Base-by-base conservation (phyloP, 2,888 invertebrate genomes). In the Drosophila fulvimacula region DNA sequence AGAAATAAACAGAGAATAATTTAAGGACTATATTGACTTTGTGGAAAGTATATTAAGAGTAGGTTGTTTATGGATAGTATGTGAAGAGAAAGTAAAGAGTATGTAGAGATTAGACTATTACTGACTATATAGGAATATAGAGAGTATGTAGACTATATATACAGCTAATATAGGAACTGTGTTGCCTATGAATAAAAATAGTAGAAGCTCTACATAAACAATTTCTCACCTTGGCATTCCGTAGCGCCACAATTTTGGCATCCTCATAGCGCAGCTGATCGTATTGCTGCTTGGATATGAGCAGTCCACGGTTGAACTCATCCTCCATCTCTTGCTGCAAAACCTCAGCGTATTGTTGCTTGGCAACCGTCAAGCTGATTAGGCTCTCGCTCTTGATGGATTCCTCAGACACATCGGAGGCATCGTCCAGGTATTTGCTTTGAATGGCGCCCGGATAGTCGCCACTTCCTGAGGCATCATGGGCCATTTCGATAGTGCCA, bases 251-350 rank as follows among this genome's bases (percentile, higher is more conserved):
- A 39, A 95, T 93, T 64, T 93, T 91, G 0, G 94, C 93, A 73
- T 93, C 93, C 80, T 94, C 94, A 75, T 94, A 95, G 76, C 94
- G 93, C 52, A 94, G 86, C 58, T 92, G 92, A 56, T 93, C 93
- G 76, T 92, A 94, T 68, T 94, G 94, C 41, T 94, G 93, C 48
- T 92, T 92, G 0, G 93, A 91, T 51, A 94, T 92, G 90, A 94
- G 92, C 72, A 94, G 93, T 1, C 93, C 94, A 2, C 92, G 90
- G 46, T 81, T 82, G 17, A 88, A 83, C 63, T 91, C 90, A n/a
- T 83, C 79, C 38, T 92, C 91, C 72, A 92, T 81, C 66, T 91
- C 90, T 3, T 70, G 65, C 46, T 91, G 81, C 38, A 92, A 70
- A 44, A 88, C 85, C 3, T 73, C 76, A n/a, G 84, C 81, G 36